Evolutionary conservation across 2,888 invertebrate genomes (phyloP), one percentile per base, ranked within the genome.

Genomic region (Steinernema carpocapsae): DNA sequence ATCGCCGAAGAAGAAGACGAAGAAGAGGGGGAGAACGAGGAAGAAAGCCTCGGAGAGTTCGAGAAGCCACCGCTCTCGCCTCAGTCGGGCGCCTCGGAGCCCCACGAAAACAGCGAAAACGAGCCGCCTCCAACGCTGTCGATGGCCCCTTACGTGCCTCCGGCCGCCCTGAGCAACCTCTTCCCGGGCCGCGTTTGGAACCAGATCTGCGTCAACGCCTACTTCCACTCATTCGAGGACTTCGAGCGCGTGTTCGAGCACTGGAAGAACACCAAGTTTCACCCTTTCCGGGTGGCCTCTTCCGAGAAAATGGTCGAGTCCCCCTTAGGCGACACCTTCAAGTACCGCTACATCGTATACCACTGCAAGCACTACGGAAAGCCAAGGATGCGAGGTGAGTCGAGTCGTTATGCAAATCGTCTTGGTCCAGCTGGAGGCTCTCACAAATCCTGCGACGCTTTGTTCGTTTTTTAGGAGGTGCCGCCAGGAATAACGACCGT

Each of bases 311-410:
- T 84, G 26, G 74, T 77, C 12, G 78, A 80, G 24, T 74, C 78
- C 0, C 76, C 80, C 37, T 79, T 73, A 17, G 72, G 70, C 70
- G 76, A 79, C 1, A 42, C 32, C 24, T 85, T 85, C 79, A 76
- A 75, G 29, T 87, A 87, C 76, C 80, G 84, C 46, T 87, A 86
- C 75, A 85, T 86, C 46, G 87, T 87, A 37, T 87, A 78, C 72
- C 87, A 87, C 72, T 87, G 87, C 75, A 82, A 82, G 0, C 82
- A 83, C 74, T 87, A 84, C 64, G 87, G 87, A 32, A 70, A 76
- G 17, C 86, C 87, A 1, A 71, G 87, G n/a, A 83, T 78, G 78
- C 76, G 86, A 80, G 86, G 87, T 86, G n/a, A 70, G 78, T 76
- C 7, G 6, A 32, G n/a, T 12, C 22, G 22, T 12, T 56, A 43